A percentile compares a stretch with the other conserved stretches of the same genome.
These are phyloP conservation scores for Tetramorium bicarinatum DNA, from an alignment of 2,888 invertebrate species.

Conservation along the genomic window DNA sequence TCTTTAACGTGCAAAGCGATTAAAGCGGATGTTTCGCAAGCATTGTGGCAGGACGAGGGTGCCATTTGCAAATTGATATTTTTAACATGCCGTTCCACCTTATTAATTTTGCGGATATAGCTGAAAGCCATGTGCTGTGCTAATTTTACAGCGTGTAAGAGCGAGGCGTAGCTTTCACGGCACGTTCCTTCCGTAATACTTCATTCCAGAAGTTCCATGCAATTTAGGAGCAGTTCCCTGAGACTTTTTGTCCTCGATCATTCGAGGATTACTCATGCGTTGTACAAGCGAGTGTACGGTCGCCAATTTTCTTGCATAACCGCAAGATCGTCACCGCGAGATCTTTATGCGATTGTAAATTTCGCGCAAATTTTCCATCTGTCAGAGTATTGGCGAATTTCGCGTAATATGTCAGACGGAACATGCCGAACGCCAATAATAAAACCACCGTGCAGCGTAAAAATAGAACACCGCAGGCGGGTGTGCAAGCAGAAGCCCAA, in stretches of 20 bases:
- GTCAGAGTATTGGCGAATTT: slow-evolving; percentile 40
- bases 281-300: neutral
- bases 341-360: slow-evolving; percentile 42
- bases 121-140: slow-evolving; percentile 27
- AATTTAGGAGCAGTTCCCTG: neutral
- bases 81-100: slow-evolving; percentile 23
- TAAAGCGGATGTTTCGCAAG: slow-evolving; percentile 21
- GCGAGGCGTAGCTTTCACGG: neutral
- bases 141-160: slow-evolving; percentile 27
- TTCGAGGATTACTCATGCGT: slow-evolving; percentile 12
- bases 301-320: slow-evolving; percentile 21
- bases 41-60: neutral
- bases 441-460: slow-evolving; percentile 68
- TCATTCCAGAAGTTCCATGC: neutral
- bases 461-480: slow-evolving; percentile 75
- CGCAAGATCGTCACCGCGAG: neutral
- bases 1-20: slow-evolving; percentile 14
- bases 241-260: neutral
- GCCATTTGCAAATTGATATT: slow-evolving; percentile 23
- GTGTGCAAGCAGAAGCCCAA: slow-evolving; percentile 75
- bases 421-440: slow-evolving; percentile 37
- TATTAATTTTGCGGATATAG: slow-evolving; percentile 41
- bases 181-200: neutral
- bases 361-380: slow-evolving; percentile 61
- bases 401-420: slow-evolving; percentile 32